Percentiles rank a stretch among this genome's conserved stretches.
Evolutionary conservation across 2,888 invertebrate species (phyloP).

Genomic region (Chrysomela aeneicollis): DNA sequence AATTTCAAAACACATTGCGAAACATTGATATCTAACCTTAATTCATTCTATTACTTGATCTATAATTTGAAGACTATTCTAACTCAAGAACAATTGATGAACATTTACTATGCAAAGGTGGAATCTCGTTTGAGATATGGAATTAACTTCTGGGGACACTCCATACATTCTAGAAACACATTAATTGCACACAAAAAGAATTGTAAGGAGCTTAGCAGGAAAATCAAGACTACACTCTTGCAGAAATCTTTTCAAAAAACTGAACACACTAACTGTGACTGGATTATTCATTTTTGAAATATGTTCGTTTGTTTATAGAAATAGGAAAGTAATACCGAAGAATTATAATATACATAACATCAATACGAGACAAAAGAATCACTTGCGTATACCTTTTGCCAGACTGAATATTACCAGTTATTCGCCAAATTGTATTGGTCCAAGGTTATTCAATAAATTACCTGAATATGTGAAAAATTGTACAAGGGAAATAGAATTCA

Average conservation of each 20-base stretch:
- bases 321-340: background rate
- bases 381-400: background rate
- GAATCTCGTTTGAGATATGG: background rate
- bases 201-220: no score
- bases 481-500: constrained; percentile 1
- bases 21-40: no score
- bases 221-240: background rate
- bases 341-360: background rate
- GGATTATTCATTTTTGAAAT: constrained; percentile 8
- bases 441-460: constrained; percentile 17
- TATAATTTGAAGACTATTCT: background rate
- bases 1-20: no score
- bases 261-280: constrained; percentile 1
- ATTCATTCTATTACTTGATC: background rate
- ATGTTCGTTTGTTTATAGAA: background rate
- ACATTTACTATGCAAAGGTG: background rate
- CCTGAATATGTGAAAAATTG: constrained; percentile 8
- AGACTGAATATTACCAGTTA: background rate
- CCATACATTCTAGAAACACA: constrained; percentile 6
- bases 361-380: background rate
- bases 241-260: background rate
- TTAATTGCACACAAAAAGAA: constrained; percentile 6
- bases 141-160: constrained; percentile 7
- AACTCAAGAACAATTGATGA: background rate
- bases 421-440: constrained; percentile 12